Base-by-base conservation (phyloP, 2,888 invertebrate genomes). In the Trilocha varians region DNA sequence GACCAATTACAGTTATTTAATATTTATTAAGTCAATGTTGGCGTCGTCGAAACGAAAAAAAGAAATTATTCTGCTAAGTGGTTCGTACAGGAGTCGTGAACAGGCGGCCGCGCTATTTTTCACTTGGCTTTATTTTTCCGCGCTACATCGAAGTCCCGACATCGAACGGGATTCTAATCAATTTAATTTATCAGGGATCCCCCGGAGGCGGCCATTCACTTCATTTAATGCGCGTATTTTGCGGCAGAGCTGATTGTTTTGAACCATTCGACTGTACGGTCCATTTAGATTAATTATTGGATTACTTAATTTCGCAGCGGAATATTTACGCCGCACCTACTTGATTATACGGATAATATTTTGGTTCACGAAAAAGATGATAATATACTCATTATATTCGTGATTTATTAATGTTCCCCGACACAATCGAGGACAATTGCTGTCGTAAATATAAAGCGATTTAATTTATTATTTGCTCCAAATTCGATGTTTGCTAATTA, bases 171-270 rank as follows among this genome's bases (percentile, higher is more conserved):
- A 82, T 84, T 82, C 85, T 85, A 85, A 85, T 85, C 85, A 85
- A 84, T 85, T 85, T 85, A 85, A 85, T 85, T 85, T 85, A 85
- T 85, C 85, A 75, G 82, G 82, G 79, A 79, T 84, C 83, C 82
- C 76, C 83, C 65, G 57, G 82, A 80, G 83, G 80, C 80, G 70
- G 77, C 80, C 79, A 83, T 85, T 84, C 84, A 83, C 82, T 85
- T 85, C 85, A 83, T 85, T 85, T 85, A 85, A 83, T 84, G 84
- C 85, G 83, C 80, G 84, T 85, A 84, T 84, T 85, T 85, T 85
- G 85, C 78, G 84, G 84, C 76, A 67, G 71, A 74, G 78, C 78
- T 82, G 84, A 85, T 85, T 85, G 85, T 85, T 85, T 85, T 84
- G 80, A 84, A 84, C 82, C 85, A 84, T 83, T 84, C 84, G 77